Evolutionary conservation across 2,888 invertebrate species (phyloP), one percentile per base, ranked within the genome.

Genomic region (Spilosoma lubricipeda): DNA sequence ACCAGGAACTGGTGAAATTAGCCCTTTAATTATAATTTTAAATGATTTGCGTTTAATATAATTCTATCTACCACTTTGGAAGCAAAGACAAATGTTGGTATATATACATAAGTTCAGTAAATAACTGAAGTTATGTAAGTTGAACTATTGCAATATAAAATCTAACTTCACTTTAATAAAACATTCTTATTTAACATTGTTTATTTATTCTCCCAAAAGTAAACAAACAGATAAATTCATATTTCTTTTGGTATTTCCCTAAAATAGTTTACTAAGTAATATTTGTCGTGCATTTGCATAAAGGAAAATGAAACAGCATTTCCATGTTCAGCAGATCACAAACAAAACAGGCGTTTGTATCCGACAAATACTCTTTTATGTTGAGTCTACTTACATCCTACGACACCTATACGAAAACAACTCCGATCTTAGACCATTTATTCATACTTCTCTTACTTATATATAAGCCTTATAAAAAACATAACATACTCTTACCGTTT

Each of bases 271-370:
- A 59, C 52, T 18, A 52, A 66, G 42, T 56, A 66, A 70, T 73
- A 73, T 73, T 70, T 59, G 42, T 42, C 56, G 66, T 59, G 45
- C 33, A 73, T 70, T 70, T 73, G 70, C 70, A 70, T 73, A 70
- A 73, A 73, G 52, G 42, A 75, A 75, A 65, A 68, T 65, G 52
- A 65, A 71, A 75, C 56, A 36, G 56, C 76, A 75, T 77, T 78
- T 80, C 70, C 67, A 75, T 76, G 75, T 71, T 56, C 52, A 70
- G 59, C 74, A 59, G 27, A 71, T 67, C 78, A 78, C 75, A 33
- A 71, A 68, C 70, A 70, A 80, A 80, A 82, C 78, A 75, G 74
- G 77, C 36, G 33, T 75, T 74, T 65, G 52, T 70, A 65, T 63
- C 59, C 68, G 65, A 23, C 70, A 76, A 78, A 73, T 27, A 42